Conservation (phyloP, 2,888 invertebrate genomes). For the Acanthosepion pharaonis region DNA sequence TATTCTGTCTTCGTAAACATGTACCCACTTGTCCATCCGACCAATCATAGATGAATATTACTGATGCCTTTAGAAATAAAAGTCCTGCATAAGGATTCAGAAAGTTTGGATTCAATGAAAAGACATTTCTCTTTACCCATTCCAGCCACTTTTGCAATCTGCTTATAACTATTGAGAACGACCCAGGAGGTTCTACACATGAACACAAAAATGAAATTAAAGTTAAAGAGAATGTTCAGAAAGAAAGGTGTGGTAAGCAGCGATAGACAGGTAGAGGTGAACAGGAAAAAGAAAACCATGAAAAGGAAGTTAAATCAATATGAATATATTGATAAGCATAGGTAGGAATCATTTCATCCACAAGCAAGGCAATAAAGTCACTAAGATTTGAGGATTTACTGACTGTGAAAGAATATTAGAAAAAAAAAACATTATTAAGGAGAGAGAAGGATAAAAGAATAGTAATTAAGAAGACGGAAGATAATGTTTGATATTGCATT, state of each 20-base stretch:
- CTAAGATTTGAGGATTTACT: no score
- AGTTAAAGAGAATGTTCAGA: not conserved
- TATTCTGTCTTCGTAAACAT: not conserved
- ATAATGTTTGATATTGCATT: no score
- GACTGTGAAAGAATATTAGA: no score
- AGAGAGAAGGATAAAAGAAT: no score
- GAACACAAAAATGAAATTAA: not conserved
- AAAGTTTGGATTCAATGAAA: constrained; percentile 4
- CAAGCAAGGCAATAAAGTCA: no score
- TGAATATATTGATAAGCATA: no score
- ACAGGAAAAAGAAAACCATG: not conserved
- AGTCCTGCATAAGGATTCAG: not conserved
- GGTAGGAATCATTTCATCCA: no score
- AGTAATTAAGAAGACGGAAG: no score
- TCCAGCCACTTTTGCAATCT: not conserved
- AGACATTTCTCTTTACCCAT: not conserved
- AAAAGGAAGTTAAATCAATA: no score
- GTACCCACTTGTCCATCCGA: not conserved
- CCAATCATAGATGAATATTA: not conserved
- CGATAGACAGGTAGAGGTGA: not conserved
- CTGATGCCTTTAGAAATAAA: not conserved
- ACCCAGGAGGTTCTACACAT: not conserved
- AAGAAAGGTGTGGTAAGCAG: not conserved
- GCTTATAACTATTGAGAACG: not conserved
- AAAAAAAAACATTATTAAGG: no score